Conservation (phyloP, 1,140 invertebrate genomes). For the Cotesia typhae region DNA sequence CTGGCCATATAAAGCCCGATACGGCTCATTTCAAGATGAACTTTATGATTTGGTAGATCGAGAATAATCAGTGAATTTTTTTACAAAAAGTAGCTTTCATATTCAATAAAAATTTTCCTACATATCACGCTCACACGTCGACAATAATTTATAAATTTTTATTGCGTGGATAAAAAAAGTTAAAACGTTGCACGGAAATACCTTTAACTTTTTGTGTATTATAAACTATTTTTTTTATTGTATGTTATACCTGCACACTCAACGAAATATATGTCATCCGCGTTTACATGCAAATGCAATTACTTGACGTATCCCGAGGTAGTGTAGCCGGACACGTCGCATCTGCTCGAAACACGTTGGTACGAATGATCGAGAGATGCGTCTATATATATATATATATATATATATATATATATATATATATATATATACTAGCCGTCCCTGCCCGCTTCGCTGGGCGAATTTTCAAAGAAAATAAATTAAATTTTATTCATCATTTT, state of each 20-base stretch:
- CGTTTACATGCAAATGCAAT: conserved; percentile 53
- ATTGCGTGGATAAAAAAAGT: no score
- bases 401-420: background rate
- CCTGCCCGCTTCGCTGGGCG: no score
- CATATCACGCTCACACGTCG: no score
- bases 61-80: no score
- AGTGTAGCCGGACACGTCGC: conserved; percentile 40
- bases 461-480: no score
- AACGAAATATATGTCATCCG: conserved; percentile 38
- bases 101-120: no score
- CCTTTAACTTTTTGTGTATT: background rate
- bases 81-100: no score
- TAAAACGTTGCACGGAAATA: background rate
- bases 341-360: conserved; percentile 27
- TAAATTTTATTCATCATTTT: no score
- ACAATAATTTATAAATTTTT: no score
- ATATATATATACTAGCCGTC: background rate
- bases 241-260: conserved; percentile 16
- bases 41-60: no score
- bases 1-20: no score
- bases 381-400: conserved; percentile 16
- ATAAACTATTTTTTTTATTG: background rate
- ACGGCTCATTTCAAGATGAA: no score
- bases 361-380: conserved; percentile 43
- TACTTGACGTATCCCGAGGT: conserved; percentile 45